A percentile compares a stretch with the other conserved stretches of the same genome.
Evolutionary conservation across 2,113 vertebrate species (phyloP).

Genomic region (Ceyx margarethae): DNA sequence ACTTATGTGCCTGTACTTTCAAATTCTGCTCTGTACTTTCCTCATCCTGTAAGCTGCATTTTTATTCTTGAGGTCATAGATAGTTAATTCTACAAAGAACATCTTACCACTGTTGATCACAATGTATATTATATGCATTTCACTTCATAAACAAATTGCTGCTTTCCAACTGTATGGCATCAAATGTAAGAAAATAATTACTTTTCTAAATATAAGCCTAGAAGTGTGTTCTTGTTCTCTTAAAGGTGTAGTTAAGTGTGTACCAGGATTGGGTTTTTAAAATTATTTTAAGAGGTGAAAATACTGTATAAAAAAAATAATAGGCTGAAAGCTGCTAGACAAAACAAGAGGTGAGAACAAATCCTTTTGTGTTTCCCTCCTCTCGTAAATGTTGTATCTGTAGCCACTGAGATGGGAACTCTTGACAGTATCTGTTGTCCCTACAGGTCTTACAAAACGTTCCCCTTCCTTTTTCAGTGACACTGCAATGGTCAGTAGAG

Average conservation of each 20-base stretch:
- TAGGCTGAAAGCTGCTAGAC: background rate
- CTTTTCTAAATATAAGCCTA: background rate
- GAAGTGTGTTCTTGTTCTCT: background rate
- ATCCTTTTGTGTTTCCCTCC: background rate
- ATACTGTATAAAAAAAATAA: background rate
- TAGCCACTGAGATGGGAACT: background rate
- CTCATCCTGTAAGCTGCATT: background rate
- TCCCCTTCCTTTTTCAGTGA: accelerated
- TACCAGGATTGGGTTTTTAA: background rate
- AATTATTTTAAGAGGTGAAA: background rate
- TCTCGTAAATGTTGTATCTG: background rate
- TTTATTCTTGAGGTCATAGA: background rate
- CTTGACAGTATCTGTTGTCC: background rate
- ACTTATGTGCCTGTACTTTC: background rate
- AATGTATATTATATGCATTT: background rate
- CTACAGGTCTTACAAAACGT: background rate
- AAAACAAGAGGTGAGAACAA: background rate
- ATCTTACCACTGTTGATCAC: background rate
- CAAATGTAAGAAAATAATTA: background rate
- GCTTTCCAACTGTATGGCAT: background rate
- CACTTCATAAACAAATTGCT: background rate
- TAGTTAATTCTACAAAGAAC: background rate
- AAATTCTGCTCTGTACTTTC: background rate
- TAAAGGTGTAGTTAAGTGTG: background rate
- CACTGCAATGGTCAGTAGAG: background rate